These are phyloP conservation scores for Eurypyga helias DNA, from an alignment of 2,113 vertebrate species.

Conservation along the genomic window DNA sequence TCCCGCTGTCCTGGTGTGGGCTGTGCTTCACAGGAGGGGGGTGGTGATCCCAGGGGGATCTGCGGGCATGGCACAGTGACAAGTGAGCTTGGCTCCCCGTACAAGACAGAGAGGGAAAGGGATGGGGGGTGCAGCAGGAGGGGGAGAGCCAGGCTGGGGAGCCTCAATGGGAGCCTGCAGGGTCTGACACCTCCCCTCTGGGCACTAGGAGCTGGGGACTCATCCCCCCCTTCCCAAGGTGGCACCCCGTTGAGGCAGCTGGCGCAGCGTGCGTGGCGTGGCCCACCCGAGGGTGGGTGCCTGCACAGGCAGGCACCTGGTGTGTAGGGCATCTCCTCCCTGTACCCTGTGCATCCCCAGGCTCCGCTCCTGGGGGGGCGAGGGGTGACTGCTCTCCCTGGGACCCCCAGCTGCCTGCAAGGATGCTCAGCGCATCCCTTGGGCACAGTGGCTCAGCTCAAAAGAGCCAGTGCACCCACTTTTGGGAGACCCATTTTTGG, in stretches of 20 bases:
- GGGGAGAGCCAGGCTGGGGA: neutral
- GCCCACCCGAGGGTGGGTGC: neutral
- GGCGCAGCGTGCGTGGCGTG: accelerated
- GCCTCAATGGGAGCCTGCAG: neutral
- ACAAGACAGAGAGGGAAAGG: neutral
- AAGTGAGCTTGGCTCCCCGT: accelerated
- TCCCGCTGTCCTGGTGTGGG: neutral
- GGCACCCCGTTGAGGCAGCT: accelerated
- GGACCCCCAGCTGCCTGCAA: neutral
- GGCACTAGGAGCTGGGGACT: neutral
- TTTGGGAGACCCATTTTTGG: neutral
- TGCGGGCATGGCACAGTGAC: neutral
- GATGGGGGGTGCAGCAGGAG: accelerated
- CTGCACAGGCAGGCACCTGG: accelerated
- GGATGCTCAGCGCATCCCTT: neutral
- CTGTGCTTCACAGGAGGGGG: accelerated
- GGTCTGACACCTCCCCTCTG: neutral
- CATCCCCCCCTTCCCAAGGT: neutral
- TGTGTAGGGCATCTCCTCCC: too few species aligned
- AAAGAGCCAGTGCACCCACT: neutral
- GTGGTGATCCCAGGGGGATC: accelerated
- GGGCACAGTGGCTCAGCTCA: neutral
- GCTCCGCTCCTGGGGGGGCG: neutral
- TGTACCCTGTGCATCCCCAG: neutral
- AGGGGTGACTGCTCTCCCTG: neutral